Base-by-base conservation (phyloP, 2,113 vertebrate genomes). In the Aix galericulata region DNA sequence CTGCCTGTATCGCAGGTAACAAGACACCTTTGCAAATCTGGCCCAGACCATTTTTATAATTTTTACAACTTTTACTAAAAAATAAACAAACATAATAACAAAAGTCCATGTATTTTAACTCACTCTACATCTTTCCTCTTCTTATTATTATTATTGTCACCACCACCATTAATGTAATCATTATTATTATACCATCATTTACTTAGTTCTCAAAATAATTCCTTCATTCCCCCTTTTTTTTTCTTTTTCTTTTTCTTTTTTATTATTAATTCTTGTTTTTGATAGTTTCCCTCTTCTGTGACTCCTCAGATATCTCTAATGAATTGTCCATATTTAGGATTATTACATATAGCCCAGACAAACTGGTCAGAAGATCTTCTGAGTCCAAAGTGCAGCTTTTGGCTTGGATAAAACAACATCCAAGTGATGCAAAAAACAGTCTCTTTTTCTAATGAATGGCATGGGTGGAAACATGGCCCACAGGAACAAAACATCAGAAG, bases 1-100 rank as follows among this genome's bases (percentile, higher is more conserved):
- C 63, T 77, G 13, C 32, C 59, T 46, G 31, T 59, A 21, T 22
- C 0, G 0, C 25, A 63, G 67, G 21, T 63, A 17, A 73, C 16
- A 53, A 74, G 29, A 46, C 5, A 16, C 18, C 17, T 56, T 34
- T 64, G 44, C 71, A 85, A 25, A 46, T 32, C n/a, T 78, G 55
- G 53, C 38, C n/a, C 34, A n/a, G 17, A 17, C 6, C 8, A 48
- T 22, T 84, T 31, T 50, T 36, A 44, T 18, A 62, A 3, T 18
- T 66, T 69, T 53, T 17, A 66, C 34, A 22, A 48, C 46, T 48
- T 48, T 48, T 11, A 48, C 20, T 48, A 48, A 48, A 9, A 20
- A 82, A 84, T 18, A 77, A 66, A 48, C 6, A 74, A 74, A 29
- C 10, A 46, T 14, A 60, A 62, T 8, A 6, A 6, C 40, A 82